Evolutionary conservation across 2,113 vertebrate species (phyloP).

Genomic region (Anoura caudifer): DNA sequence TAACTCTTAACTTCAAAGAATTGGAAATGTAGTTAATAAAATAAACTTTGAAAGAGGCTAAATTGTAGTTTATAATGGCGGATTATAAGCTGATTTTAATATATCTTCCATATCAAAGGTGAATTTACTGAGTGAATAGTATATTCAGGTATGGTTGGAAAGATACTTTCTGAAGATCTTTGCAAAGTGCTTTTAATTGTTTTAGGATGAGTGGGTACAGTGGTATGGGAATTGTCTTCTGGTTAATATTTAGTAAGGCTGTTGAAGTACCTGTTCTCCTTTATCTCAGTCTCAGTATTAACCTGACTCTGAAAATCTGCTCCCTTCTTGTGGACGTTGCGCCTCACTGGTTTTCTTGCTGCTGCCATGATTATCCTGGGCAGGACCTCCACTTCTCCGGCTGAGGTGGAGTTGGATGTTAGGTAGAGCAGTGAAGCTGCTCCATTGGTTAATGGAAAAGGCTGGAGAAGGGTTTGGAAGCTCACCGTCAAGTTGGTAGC

Average conservation of each 20-base stretch:
- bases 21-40: neutral
- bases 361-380: neutral
- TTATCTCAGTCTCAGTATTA: neutral
- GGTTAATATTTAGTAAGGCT: neutral
- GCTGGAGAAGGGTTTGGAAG: neutral
- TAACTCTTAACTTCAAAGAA: neutral
- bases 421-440: neutral
- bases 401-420: neutral
- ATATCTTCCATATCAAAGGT: neutral
- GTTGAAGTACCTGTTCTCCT: neutral
- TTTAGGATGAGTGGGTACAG: neutral
- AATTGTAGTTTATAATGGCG: neutral
- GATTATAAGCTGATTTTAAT: neutral
- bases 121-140: neutral
- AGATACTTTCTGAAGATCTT: neutral
- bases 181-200: neutral
- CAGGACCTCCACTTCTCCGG: neutral
- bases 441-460: neutral
- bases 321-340: neutral
- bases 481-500: neutral
- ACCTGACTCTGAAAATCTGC: neutral
- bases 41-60: constrained; percentile 25
- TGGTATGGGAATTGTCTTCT: neutral
- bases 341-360: constrained; percentile 9
- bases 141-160: neutral